Conservation (phyloP, 2,888 invertebrate genomes). For the Agrochola lota region DNA sequence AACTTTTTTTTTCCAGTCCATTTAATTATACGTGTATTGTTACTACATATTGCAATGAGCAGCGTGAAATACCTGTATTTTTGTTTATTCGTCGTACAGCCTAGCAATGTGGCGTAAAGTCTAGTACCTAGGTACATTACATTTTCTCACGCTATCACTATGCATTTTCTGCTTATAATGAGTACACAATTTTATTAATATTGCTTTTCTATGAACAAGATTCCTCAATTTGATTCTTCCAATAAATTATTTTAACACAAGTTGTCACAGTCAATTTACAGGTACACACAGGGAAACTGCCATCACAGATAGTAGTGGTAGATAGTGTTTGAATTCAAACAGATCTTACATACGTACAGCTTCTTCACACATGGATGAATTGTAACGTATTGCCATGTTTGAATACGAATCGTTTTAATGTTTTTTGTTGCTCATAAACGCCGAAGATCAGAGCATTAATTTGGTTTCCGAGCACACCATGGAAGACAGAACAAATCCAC, state of each 20-base stretch:
- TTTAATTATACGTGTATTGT: not conserved
- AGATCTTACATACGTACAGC: too few relatives aligned
- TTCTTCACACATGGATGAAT: not conserved
- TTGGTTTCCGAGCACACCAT: not conserved
- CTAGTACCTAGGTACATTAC: not conserved
- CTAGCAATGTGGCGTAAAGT: not conserved
- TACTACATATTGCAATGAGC: not conserved
- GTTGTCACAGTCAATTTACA: slow-evolving; percentile 2
- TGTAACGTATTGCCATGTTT: not conserved
- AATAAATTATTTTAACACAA: not conserved
- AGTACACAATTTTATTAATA: not conserved
- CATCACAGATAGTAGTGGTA: not conserved
- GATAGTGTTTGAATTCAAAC: not conserved
- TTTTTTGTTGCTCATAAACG: not conserved
- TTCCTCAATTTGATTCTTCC: not conserved
- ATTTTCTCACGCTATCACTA: not conserved
- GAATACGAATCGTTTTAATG: not conserved
- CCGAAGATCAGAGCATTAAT: not conserved
- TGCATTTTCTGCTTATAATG: not conserved
- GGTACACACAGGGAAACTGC: slow-evolving; percentile 9
- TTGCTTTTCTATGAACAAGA: not conserved
- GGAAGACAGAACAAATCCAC: not conserved
- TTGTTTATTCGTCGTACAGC: too few relatives aligned
- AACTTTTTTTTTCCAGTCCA: too few relatives aligned
- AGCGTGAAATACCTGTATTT: slow-evolving; percentile 2